A percentile compares a stretch with the other conserved stretches of the same genome.
These are phyloP conservation scores for Condylura cristata DNA, from an alignment of 2,113 vertebrate species.

Conservation along the genomic window DNA sequence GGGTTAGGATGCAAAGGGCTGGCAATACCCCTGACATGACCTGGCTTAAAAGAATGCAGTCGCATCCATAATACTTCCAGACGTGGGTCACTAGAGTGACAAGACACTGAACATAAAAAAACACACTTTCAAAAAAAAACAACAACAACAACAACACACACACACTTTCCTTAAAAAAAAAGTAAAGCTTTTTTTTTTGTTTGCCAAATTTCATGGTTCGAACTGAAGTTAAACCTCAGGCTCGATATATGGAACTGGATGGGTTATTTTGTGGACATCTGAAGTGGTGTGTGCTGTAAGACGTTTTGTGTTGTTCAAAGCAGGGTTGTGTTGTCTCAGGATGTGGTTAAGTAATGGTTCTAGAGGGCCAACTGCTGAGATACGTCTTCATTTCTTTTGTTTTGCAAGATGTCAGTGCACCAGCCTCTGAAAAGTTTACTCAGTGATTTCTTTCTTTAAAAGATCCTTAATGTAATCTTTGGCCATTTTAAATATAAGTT, in stretches of 20 bases:
- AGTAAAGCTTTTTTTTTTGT: not conserved
- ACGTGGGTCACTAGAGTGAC: not conserved
- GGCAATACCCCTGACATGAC: not conserved
- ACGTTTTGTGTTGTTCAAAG: not conserved
- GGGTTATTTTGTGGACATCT: not conserved
- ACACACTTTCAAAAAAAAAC: no score
- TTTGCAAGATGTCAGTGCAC: not conserved
- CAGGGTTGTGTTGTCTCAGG: not conserved
- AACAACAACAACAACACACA: no score
- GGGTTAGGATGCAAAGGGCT: not conserved
- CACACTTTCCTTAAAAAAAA: not conserved
- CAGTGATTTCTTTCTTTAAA: not conserved
- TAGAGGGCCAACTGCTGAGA: not conserved
- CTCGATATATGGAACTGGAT: not conserved
- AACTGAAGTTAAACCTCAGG: not conserved
- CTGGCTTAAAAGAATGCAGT: not conserved
- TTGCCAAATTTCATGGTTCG: not conserved
- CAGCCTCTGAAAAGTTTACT: not conserved
- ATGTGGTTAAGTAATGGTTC: slow-evolving; percentile 2
- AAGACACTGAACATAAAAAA: not conserved
- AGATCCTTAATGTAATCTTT: not conserved
- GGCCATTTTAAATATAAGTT: not conserved
- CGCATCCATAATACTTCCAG: not conserved
- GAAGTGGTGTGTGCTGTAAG: not conserved
- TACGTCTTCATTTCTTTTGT: slow-evolving; percentile 33